These are phyloP conservation scores for Fragariocoptes setiger DNA, from an alignment of 1,140 invertebrate genomes.

Conservation along the genomic window DNA sequence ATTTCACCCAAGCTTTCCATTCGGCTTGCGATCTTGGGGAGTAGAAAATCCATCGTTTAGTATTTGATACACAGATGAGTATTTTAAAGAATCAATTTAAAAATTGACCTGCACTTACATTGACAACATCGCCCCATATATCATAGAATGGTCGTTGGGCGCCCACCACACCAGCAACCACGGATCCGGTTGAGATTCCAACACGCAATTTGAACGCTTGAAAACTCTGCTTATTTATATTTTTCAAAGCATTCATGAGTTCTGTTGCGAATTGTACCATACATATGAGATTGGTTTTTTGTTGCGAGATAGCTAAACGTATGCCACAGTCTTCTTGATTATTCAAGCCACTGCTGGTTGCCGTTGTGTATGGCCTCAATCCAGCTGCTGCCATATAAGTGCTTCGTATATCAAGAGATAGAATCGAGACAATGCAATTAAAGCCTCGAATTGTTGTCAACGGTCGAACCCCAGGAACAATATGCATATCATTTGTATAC, in stretches of 20 bases:
- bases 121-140: slow-evolving; percentile 89
- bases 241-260: slow-evolving; percentile 58
- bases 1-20: slow-evolving; percentile 84
- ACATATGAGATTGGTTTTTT: slow-evolving; percentile 41
- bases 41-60: no score
- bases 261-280: slow-evolving; percentile 75
- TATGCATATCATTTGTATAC: no score
- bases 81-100: no score
- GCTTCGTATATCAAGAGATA: slow-evolving; percentile 14
- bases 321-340: no score
- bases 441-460: no score
- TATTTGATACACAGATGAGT: no score
- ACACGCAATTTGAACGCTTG: slow-evolving; percentile 70
- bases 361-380: slow-evolving; percentile 31
- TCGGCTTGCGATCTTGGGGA: slow-evolving; percentile 28
- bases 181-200: slow-evolving; percentile 73
- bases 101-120: no score
- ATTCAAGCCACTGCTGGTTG: no score
- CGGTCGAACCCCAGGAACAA: no score
- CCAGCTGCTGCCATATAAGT: slow-evolving; percentile 94
- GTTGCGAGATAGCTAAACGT: no score
- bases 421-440: no score
- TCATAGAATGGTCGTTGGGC: slow-evolving; percentile 92
- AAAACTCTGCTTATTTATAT: slow-evolving; percentile 85
- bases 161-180: slow-evolving; percentile 40